phyloP scores from a whole-genome alignment of 2,113 vertebrate genomes.

The Odontophorus gujanensis region DNA sequence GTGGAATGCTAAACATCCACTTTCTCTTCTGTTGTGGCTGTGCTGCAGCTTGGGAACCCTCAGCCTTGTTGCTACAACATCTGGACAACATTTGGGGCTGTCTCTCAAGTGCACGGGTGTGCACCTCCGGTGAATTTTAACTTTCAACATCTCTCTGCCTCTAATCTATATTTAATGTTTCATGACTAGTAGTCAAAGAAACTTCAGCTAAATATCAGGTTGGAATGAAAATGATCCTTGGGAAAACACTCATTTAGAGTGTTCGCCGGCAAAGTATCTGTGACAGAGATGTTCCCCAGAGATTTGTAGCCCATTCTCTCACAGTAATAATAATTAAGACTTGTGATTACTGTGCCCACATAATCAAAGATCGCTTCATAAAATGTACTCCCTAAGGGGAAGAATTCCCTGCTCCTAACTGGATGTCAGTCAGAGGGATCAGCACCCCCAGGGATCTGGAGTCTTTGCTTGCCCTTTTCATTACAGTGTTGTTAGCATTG shows the following conservation, averaged over 20 bases:
- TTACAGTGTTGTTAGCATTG: conserved; percentile 76
- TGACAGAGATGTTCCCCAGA: conserved; percentile 78
- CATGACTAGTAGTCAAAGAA: conserved; percentile 83
- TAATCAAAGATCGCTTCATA: conserved; percentile 85
- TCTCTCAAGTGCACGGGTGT: conserved; percentile 78
- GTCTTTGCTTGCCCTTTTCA: conserved; percentile 79
- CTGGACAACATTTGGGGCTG: conserved; percentile 81
- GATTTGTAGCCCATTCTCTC: conserved; percentile 80
- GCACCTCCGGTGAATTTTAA: conserved; percentile 83
- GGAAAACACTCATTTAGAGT: conserved; percentile 78
- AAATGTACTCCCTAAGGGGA: conserved; percentile 74
- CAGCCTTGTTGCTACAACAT: conserved; percentile 79
- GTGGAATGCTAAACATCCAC: conserved; percentile 78
- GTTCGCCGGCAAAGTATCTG: conserved; percentile 71
- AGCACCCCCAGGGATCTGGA: conserved; percentile 74
- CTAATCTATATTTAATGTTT: conserved; percentile 89
- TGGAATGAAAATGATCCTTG: conserved; percentile 85
- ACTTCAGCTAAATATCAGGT: conserved; percentile 82
- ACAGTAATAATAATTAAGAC: conserved; percentile 86
- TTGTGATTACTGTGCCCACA: conserved; percentile 83
- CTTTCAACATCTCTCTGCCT: conserved; percentile 84
- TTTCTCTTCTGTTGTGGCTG: conserved; percentile 76
- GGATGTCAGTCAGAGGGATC: conserved; percentile 82
- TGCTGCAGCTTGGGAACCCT: conserved; percentile 73
- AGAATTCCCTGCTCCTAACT: conserved; percentile 72